phyloP scores from a whole-genome alignment of 2,888 invertebrate genomes.

The Melanargia galathea region DNA sequence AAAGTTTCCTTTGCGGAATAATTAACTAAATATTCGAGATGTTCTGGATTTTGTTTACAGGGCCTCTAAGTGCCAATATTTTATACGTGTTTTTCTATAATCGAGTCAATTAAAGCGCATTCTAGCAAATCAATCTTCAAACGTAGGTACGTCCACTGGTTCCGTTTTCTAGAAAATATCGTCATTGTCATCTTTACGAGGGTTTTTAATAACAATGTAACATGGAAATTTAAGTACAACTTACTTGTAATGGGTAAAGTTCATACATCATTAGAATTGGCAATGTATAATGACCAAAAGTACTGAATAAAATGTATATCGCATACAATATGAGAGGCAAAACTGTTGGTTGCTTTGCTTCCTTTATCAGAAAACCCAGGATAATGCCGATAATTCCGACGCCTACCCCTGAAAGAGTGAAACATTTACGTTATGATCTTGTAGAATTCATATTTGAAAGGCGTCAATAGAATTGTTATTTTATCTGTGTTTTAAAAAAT shows the following conservation, averaged over 20 bases:
- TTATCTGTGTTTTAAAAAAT: too few species aligned
- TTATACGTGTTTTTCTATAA: too few species aligned
- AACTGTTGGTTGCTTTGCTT: constrained; percentile 13
- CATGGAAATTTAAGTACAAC: not conserved
- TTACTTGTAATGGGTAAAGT: constrained; percentile 25
- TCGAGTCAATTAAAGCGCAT: too few species aligned
- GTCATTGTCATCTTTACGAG: not conserved
- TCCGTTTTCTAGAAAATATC: not conserved
- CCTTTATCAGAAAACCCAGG: constrained; percentile 6
- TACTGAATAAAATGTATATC: constrained; percentile 19
- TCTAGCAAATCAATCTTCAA: not conserved
- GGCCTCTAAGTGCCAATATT: too few species aligned
- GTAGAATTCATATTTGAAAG: not conserved
- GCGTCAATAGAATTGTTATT: not conserved
- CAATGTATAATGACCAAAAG: constrained; percentile 25
- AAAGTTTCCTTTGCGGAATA: too few species aligned
- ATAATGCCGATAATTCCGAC: constrained; percentile 9
- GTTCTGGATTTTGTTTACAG: too few species aligned
- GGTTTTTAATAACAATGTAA: not conserved
- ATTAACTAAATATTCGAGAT: too few species aligned
- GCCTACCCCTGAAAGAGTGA: constrained; percentile 19
- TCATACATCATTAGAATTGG: constrained; percentile 23
- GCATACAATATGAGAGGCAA: constrained; percentile 13
- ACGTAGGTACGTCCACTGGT: not conserved
- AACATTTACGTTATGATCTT: not conserved